Conservation (phyloP, 2,113 vertebrate genomes). For the Aptenodytes patagonicus region DNA sequence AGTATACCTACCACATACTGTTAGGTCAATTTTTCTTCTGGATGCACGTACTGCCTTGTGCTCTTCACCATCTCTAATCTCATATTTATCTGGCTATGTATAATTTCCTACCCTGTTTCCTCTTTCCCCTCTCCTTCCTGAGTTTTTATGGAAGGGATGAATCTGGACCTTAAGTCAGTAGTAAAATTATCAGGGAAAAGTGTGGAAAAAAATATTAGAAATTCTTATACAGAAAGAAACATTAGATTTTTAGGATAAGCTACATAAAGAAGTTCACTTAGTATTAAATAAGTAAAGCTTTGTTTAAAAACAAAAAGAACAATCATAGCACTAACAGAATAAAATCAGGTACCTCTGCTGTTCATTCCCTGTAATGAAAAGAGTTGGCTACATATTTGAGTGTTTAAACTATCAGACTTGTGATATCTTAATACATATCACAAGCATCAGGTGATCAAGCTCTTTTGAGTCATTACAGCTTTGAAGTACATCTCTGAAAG, state of each 20-base stretch:
- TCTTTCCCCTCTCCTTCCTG: neutral
- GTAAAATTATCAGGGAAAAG: neutral
- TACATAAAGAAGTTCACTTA: neutral
- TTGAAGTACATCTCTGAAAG: conserved; percentile 2
- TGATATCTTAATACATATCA: neutral
- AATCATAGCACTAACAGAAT: neutral
- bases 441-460: neutral
- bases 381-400: neutral
- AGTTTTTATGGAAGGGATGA: neutral
- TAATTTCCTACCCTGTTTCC: neutral
- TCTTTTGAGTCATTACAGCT: neutral
- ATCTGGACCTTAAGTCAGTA: neutral
- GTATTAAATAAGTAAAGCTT: neutral
- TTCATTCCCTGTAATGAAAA: neutral
- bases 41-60: neutral
- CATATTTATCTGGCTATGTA: neutral
- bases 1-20: neutral
- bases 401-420: neutral
- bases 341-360: neutral
- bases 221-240: neutral
- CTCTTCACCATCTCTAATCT: neutral
- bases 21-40: neutral
- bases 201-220: neutral
- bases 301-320: neutral
- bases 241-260: neutral